Evolutionary conservation across 2,113 vertebrate species (phyloP).

Genomic region (Aspidoscelis tigris): DNA sequence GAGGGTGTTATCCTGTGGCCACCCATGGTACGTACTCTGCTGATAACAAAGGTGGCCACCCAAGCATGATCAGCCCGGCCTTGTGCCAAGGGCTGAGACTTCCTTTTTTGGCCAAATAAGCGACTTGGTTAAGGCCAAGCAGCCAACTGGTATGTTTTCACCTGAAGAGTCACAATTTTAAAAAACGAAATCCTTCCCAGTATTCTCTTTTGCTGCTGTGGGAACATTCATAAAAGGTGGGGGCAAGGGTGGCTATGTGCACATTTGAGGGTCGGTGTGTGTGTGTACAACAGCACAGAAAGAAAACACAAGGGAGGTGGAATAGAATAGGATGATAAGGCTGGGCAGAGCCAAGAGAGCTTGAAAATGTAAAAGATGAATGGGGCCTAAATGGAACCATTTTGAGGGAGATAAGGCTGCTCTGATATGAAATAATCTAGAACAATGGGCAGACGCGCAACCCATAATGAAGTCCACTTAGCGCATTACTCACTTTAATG

Average conservation of each 20-base stretch:
- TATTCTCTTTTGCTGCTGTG: background rate
- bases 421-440: slow-evolving; percentile 66
- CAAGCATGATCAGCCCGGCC: background rate
- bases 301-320: background rate
- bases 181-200: background rate
- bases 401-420: slow-evolving; percentile 70
- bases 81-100: background rate
- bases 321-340: background rate
- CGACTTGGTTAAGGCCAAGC: background rate
- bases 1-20: background rate
- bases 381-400: slow-evolving; percentile 69
- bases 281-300: background rate
- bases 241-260: too few species aligned
- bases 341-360: slow-evolving; percentile 5
- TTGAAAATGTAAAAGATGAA: slow-evolving; percentile 65
- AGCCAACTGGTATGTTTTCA: background rate
- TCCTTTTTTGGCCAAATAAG: background rate
- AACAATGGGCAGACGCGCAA: slow-evolving; percentile 53
- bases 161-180: background rate
- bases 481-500: slow-evolving; percentile 59
- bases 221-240: background rate
- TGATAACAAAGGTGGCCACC: background rate
- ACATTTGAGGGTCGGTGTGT: background rate
- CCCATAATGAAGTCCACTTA: slow-evolving; percentile 71
- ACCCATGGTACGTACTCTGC: too few species aligned